A percentile compares a stretch with the other conserved stretches of the same genome.
phyloP scores from a whole-genome alignment of 2,113 vertebrate genomes.

The Danio rerio region DNA sequence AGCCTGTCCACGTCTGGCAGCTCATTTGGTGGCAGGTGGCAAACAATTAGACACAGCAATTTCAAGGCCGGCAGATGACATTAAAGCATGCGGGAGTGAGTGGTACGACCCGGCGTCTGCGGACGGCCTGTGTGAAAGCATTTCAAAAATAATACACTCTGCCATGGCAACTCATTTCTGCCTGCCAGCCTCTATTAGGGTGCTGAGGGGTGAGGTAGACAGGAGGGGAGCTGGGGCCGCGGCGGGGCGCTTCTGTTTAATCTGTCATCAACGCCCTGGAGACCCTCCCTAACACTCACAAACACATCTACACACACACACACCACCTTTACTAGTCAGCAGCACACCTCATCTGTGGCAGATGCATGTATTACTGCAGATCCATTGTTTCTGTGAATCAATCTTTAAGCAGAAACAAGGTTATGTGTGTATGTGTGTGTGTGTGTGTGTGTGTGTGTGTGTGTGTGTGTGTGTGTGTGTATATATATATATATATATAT shows the following conservation, averaged over 20 bases:
- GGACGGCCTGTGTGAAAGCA: conserved; percentile 98
- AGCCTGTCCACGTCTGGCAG: conserved; percentile 89
- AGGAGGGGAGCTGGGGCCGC: conserved; percentile 81
- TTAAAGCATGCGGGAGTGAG: conserved; percentile 95
- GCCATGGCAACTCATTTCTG: conserved; percentile 95
- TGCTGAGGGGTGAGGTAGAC: conserved; percentile 90
- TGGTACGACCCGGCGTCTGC: conserved; percentile 85
- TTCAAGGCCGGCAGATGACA: conserved; percentile 88
- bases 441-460: too few relatives aligned
- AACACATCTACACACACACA: not conserved
- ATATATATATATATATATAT: too few relatives aligned
- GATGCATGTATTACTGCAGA: conserved; percentile 80
- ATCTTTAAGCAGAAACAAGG: not conserved
- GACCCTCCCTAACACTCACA: conserved; percentile 77
- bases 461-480: too few relatives aligned
- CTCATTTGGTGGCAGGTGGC: conserved; percentile 99
- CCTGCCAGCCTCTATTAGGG: conserved; percentile 96
- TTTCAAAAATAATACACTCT: conserved; percentile 99
- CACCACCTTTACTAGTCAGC: conserved; percentile 81
- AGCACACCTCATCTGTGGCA: conserved; percentile 86
- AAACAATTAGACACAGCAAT: conserved; percentile 99
- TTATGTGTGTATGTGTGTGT: too few relatives aligned
- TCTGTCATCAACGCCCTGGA: conserved; percentile 94
- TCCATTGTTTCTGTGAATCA: conserved; percentile 59
- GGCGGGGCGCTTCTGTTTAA: conserved; percentile 94